phyloP scores from a whole-genome alignment of 35 echinoderm and acorn worm species.

The Apostichopus parvimensis region DNA sequence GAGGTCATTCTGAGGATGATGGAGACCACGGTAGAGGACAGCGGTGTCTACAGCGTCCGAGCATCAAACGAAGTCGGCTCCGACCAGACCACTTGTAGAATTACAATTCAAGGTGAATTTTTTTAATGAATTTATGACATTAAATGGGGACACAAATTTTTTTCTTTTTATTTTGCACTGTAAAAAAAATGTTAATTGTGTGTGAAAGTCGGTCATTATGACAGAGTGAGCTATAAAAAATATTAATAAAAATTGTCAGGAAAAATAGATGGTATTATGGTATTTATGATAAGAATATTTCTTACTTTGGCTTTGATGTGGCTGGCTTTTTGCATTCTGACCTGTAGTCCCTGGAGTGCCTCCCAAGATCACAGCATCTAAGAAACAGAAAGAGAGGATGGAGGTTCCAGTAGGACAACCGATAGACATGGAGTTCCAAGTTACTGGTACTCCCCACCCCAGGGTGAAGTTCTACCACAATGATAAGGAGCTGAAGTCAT shows the following conservation, averaged over 20 bases:
- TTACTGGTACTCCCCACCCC: slow-evolving; percentile 70
- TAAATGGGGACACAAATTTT: too few relatives aligned
- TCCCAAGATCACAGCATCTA: slow-evolving; percentile 53
- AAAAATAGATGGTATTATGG: too few relatives aligned
- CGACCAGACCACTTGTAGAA: slow-evolving; percentile 40
- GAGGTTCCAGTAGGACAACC: slow-evolving; percentile 72
- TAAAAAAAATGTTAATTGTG: too few relatives aligned
- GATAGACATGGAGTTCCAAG: slow-evolving; percentile 68
- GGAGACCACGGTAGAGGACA: slow-evolving; percentile 62
- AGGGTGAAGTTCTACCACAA: slow-evolving; percentile 83
- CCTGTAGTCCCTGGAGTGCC: slow-evolving; percentile 50
- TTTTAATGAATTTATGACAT: too few relatives aligned
- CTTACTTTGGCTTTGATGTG: too few relatives aligned
- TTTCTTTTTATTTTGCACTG: too few relatives aligned
- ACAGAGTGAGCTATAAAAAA: too few relatives aligned
- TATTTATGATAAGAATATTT: too few relatives aligned
- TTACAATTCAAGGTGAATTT: slow-evolving; percentile 45
- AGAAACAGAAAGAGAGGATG: slow-evolving; percentile 23
- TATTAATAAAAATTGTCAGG: too few relatives aligned
- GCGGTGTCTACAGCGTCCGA: slow-evolving; percentile 51
- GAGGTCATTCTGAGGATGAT: slow-evolving; percentile 53
- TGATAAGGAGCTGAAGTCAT: slow-evolving; percentile 66
- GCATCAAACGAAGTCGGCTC: slow-evolving; percentile 59
- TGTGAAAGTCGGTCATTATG: too few relatives aligned
- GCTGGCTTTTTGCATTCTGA: not conserved